Evolutionary conservation across 1,140 invertebrate species (phyloP).

Genomic region (Ectropis grisescens): DNA sequence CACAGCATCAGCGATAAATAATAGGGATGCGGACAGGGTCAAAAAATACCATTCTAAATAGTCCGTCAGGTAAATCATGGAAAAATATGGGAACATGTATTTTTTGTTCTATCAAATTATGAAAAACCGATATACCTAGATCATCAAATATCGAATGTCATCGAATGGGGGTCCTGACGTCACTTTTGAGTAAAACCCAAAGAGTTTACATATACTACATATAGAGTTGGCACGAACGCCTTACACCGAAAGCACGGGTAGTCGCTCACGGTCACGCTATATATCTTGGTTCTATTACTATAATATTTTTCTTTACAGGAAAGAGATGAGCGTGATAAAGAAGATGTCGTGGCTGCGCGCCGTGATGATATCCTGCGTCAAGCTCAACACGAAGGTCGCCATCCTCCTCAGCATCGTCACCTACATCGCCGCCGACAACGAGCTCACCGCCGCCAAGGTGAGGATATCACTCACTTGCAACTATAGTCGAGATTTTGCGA

Average conservation of each 20-base stretch:
- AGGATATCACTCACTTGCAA: no score
- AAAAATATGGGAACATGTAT: no score
- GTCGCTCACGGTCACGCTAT: background rate
- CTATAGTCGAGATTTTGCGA: no score
- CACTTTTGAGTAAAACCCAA: no score
- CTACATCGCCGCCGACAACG: constrained; percentile 76
- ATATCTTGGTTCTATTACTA: background rate
- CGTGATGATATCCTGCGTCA: constrained; percentile 76
- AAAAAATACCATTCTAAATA: no score
- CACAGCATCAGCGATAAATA: no score
- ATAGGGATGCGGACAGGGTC: no score
- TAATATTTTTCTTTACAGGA: constrained; percentile 50
- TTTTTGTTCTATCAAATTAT: no score
- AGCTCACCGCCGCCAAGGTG: constrained; percentile 81
- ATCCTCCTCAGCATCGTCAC: constrained; percentile 85
- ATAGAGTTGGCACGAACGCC: no score
- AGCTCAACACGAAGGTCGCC: constrained; percentile 80
- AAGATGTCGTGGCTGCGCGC: constrained; percentile 77
- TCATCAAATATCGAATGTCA: constrained; percentile 72
- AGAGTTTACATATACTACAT: no score
- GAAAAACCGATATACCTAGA: constrained; percentile 84
- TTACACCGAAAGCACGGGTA: no score
- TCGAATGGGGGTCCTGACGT: constrained; percentile 59
- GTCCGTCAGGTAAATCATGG: no score
- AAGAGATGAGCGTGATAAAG: constrained; percentile 78